Evolutionary conservation across 2,888 invertebrate species (phyloP).

Genomic region (Tenthredo scrophulariae): DNA sequence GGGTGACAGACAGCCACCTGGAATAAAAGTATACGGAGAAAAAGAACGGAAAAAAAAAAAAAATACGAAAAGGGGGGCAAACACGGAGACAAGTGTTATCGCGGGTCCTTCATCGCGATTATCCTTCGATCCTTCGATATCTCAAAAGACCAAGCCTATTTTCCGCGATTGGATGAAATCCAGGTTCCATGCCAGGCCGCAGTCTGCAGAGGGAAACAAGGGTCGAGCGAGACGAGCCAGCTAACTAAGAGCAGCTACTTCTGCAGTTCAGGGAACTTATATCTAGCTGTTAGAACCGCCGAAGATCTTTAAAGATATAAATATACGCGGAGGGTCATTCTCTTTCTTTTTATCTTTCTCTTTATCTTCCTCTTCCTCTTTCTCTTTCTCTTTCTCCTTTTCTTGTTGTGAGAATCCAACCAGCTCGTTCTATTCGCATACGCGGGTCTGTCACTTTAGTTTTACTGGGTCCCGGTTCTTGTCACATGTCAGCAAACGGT

Average conservation of each 20-base stretch:
- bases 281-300: constrained; percentile 14
- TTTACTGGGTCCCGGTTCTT: constrained; percentile 26
- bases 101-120: not conserved
- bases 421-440: constrained; percentile 19
- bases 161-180: not conserved
- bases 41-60: not conserved
- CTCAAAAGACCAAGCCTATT: constrained; percentile 23
- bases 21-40: not conserved
- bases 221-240: not conserved
- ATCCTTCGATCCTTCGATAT: constrained; percentile 1
- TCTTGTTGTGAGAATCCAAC: not conserved
- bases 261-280: constrained; percentile 15
- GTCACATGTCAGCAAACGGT: constrained; percentile 29
- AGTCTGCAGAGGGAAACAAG: not conserved
- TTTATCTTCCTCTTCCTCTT: not conserved
- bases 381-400: not conserved
- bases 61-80: not conserved
- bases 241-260: constrained; percentile 15
- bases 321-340: constrained; percentile 16
- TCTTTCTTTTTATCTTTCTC: constrained; percentile 4
- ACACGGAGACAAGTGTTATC: constrained; percentile 6
- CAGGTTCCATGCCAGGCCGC: not conserved
- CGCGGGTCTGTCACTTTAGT: constrained; percentile 16
- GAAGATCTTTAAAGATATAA: constrained; percentile 19
- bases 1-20: not conserved